These are phyloP conservation scores for Agrotis clavis DNA, from an alignment of 2,888 invertebrate species.

Conservation along the genomic window DNA sequence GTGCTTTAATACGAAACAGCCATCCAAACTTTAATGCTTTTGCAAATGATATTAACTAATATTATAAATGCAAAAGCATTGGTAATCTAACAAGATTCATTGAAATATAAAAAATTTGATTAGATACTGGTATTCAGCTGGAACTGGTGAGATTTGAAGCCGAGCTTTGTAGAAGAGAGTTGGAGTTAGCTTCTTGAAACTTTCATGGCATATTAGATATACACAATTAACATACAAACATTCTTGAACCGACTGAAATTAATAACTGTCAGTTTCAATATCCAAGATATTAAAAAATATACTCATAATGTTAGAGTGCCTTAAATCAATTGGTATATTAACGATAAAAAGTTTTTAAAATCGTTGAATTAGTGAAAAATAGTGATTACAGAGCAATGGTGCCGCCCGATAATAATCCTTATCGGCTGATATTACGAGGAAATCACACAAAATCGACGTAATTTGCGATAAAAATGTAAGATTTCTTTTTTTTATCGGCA, in stretches of 20 bases:
- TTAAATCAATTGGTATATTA: constrained; percentile 55
- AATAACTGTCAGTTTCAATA: constrained; percentile 4
- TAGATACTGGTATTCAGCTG: no score
- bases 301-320: constrained; percentile 14
- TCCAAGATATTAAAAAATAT: constrained; percentile 32
- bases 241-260: constrained; percentile 3
- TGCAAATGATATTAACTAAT: no score
- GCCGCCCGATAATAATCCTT: constrained; percentile 76
- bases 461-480: constrained; percentile 87
- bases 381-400: constrained; percentile 70
- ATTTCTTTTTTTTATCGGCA: constrained; percentile 84
- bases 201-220: no score
- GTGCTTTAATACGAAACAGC: no score
- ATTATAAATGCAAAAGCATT: no score
- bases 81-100: no score
- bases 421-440: constrained; percentile 81
- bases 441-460: constrained; percentile 84
- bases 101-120: no score
- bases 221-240: not conserved
- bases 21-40: no score
- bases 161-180: no score
- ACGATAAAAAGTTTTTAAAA: constrained; percentile 65
- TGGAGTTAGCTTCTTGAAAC: no score
- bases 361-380: constrained; percentile 68
- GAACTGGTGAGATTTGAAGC: no score